A percentile compares a stretch with the other conserved stretches of the same genome.
Evolutionary conservation across 2,113 vertebrate species (phyloP).

Genomic region (Paracanthobrama guichenoti): DNA sequence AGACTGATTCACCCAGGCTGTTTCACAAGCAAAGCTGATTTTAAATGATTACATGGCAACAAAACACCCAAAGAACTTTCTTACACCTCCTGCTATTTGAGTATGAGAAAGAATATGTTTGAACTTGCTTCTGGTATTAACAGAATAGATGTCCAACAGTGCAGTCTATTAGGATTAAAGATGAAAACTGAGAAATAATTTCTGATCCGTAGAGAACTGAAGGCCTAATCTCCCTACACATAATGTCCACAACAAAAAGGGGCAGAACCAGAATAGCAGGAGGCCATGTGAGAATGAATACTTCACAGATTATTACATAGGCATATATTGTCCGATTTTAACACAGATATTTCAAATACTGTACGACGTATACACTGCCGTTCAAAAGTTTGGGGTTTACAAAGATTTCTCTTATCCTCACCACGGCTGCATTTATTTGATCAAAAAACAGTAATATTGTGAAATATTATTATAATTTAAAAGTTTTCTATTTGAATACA

Average conservation of each 20-base stretch:
- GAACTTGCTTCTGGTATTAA: not conserved
- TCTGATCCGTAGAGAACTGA: conserved; percentile 1
- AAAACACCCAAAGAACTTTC: conserved; percentile 37
- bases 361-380: too few relatives aligned
- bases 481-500: not conserved
- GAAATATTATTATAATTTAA: not conserved
- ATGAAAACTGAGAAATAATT: not conserved
- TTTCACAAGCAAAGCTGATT: conserved; percentile 64
- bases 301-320: not conserved
- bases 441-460: not conserved
- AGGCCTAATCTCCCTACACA: conserved; percentile 12
- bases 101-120: not conserved
- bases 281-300: not conserved
- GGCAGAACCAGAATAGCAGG: not conserved
- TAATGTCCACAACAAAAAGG: not conserved
- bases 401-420: not conserved
- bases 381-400: not conserved
- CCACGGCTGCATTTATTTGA: not conserved
- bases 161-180: conserved; percentile 1
- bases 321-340: not conserved
- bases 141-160: not conserved
- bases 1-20: conserved; percentile 46
- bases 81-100: not conserved
- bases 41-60: conserved; percentile 54
- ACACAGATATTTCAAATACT: not conserved